Evolutionary conservation across 2,888 invertebrate species (phyloP).

Genomic region (Tridacna crocea): DNA sequence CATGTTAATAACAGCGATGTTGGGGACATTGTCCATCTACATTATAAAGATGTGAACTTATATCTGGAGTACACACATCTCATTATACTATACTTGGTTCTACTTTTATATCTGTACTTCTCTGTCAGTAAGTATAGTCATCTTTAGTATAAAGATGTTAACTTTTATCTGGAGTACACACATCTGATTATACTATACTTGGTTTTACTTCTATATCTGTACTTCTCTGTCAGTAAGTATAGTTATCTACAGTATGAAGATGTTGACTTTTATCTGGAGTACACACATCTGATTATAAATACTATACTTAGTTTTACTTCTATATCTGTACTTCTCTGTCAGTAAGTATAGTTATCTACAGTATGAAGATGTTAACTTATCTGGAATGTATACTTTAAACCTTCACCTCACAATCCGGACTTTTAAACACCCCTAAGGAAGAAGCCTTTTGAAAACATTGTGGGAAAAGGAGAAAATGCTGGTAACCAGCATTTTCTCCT

Average conservation of each 20-base stretch:
- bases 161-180: conserved; percentile 85
- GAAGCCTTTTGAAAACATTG: too few species aligned
- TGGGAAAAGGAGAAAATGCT: too few species aligned
- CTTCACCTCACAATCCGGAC: too few species aligned
- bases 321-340: conserved; percentile 97
- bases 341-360: conserved; percentile 84
- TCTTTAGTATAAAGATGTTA: conserved; percentile 89
- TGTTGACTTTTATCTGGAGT: conserved; percentile 82
- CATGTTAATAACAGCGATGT: conserved; percentile 75
- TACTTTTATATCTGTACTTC: conserved; percentile 97
- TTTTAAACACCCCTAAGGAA: too few species aligned
- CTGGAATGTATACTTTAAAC: conserved; percentile 59
- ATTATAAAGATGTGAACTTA: conserved; percentile 90
- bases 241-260: conserved; percentile 89
- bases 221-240: conserved; percentile 92
- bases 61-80: conserved; percentile 88
- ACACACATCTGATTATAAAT: conserved; percentile 90
- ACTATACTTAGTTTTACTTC: conserved; percentile 93
- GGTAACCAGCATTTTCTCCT: too few species aligned
- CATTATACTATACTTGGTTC: conserved; percentile 91
- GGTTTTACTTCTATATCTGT: conserved; percentile 95
- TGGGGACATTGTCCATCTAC: conserved; percentile 88
- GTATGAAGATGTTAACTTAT: conserved; percentile 89
- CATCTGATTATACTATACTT: conserved; percentile 94
- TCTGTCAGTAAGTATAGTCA: conserved; percentile 89